A percentile compares a stretch with the other conserved stretches of the same genome.
Evolutionary conservation across 1,140 invertebrate species (phyloP).

Genomic region (Drosophila jambulina): DNA sequence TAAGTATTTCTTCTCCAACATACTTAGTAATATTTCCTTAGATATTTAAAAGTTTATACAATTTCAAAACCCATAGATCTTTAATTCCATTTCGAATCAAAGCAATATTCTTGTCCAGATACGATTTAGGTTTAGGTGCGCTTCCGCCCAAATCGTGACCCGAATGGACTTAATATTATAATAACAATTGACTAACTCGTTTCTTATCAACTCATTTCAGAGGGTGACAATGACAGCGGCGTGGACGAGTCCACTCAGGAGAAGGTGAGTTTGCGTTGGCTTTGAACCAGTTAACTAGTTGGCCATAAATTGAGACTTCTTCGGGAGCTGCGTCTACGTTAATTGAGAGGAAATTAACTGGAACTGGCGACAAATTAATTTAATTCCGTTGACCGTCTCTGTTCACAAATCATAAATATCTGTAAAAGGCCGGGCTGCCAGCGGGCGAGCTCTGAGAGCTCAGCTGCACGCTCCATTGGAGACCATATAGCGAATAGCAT

Average conservation of each 20-base stretch:
- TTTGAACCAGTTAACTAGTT: constrained; percentile 29
- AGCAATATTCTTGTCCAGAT: too few species aligned
- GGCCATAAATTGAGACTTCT: constrained; percentile 32
- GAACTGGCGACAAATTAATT: constrained; percentile 75
- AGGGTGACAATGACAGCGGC: constrained; percentile 92
- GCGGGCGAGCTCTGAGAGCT: constrained; percentile 37
- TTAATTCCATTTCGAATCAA: background rate
- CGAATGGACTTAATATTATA: background rate
- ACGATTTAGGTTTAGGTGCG: background rate
- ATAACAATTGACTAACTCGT: constrained; percentile 5
- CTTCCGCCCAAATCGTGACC: background rate
- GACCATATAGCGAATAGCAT: constrained; percentile 36
- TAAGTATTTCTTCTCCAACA: too few species aligned
- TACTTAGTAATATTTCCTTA: background rate
- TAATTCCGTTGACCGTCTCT: constrained; percentile 58
- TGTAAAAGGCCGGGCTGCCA: constrained; percentile 70
- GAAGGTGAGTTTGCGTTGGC: constrained; percentile 87
- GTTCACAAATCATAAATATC: constrained; percentile 83
- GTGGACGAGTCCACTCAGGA: constrained; percentile 91
- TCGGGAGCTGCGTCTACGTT: constrained; percentile 47
- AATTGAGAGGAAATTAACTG: constrained; percentile 80
- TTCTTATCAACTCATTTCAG: constrained; percentile 85
- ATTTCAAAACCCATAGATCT: background rate
- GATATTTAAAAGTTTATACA: background rate
- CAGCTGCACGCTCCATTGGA: constrained; percentile 68